Conservation (phyloP, 1,140 invertebrate genomes). For the Bombus pascuorum region DNA sequence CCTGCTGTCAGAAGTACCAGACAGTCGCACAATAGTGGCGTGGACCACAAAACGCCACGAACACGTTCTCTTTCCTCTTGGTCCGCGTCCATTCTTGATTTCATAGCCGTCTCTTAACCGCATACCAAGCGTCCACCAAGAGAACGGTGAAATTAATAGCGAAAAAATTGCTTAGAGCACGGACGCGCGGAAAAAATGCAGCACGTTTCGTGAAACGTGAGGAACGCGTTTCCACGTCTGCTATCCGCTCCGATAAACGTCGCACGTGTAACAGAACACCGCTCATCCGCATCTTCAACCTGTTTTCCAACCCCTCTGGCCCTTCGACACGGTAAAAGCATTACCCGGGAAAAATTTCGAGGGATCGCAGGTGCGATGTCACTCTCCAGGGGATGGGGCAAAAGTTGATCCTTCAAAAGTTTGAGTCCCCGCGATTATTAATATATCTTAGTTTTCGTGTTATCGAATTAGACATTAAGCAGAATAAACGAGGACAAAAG, state of each 20-base stretch:
- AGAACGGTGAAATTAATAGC: conserved; percentile 31
- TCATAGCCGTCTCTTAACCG: conserved; percentile 23
- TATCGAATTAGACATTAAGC: background rate
- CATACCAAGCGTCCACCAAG: conserved; percentile 10
- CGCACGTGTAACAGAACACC: conserved; percentile 27
- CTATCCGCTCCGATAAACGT: background rate
- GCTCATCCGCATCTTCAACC: too few relatives aligned
- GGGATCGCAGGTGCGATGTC: conserved; percentile 10
- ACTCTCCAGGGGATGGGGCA: too few relatives aligned
- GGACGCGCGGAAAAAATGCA: background rate
- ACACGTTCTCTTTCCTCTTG: background rate
- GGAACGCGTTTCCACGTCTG: background rate
- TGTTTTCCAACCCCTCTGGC: background rate
- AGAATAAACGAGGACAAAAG: background rate
- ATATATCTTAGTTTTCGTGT: background rate
- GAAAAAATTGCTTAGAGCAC: conserved; percentile 21
- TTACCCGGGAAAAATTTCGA: conserved; percentile 9
- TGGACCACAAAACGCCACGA: conserved; percentile 15
- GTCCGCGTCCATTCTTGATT: background rate
- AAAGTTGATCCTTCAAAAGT: background rate
- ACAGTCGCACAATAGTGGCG: conserved; percentile 19
- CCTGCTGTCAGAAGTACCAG: conserved; percentile 30
- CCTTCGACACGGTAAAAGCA: conserved; percentile 9
- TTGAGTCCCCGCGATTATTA: background rate
- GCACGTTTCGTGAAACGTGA: too few relatives aligned